Conservation (phyloP, 2,113 vertebrate species). For the Suncus etruscus region DNA sequence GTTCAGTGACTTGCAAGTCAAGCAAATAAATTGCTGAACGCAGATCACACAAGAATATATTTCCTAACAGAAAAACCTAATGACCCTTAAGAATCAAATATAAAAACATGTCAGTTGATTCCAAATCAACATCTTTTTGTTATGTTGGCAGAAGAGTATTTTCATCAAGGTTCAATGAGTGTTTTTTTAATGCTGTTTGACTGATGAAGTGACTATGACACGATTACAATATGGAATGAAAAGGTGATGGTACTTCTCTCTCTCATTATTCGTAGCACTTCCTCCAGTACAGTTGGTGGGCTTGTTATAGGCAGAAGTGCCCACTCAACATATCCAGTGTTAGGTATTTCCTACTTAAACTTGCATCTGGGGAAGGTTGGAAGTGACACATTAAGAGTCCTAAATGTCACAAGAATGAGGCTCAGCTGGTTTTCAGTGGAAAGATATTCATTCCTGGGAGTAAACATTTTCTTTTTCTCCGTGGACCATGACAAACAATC, state of each 20-base stretch:
- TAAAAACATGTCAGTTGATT: conserved; percentile 61
- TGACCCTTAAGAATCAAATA: conserved; percentile 67
- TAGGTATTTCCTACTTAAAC: conserved; percentile 47
- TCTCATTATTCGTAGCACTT: conserved; percentile 47
- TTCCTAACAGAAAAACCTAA: conserved; percentile 57
- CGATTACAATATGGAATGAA: conserved; percentile 20
- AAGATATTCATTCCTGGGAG: neutral
- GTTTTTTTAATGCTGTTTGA: conserved; percentile 17
- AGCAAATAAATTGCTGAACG: conserved; percentile 49
- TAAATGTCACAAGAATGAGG: neutral
- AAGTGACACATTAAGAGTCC: neutral
- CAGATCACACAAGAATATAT: conserved; percentile 52
- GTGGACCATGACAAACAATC: neutral
- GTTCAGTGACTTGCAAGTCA: conserved; percentile 70
- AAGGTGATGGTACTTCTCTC: conserved; percentile 43
- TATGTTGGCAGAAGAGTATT: conserved; percentile 58
- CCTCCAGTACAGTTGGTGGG: conserved; percentile 56
- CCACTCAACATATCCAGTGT: conserved; percentile 41
- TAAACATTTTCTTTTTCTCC: neutral
- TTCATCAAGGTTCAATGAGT: conserved; percentile 44
- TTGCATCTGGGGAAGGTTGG: conserved; percentile 23
- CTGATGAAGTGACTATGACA: conserved; percentile 50
- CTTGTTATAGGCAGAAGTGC: conserved; percentile 68
- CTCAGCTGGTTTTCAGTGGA: neutral
- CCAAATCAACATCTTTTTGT: conserved; percentile 60